Evolutionary conservation across 2,888 invertebrate genomes (phyloP).

Genomic region (Frankliniella fusca): DNA sequence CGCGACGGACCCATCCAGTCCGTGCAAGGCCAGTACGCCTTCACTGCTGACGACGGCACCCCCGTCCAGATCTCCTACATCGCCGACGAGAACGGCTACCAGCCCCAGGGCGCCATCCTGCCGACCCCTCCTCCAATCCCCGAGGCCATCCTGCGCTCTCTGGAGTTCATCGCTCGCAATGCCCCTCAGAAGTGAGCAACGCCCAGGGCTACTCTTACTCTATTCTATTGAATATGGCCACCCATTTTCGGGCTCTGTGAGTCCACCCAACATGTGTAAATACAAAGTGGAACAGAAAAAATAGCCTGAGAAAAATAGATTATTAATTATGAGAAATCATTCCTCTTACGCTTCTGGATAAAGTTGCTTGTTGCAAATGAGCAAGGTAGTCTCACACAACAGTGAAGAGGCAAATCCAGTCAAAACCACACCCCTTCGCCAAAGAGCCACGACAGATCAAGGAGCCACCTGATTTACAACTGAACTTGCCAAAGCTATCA

Average conservation of each 20-base stretch:
- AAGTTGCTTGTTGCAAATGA: no score
- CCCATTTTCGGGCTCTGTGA: not conserved
- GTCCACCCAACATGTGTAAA: not conserved
- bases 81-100: slow-evolving; percentile 60
- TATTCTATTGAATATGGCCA: not conserved
- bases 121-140: slow-evolving; percentile 41
- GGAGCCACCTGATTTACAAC: no score
- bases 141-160: slow-evolving; percentile 38
- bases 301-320: not conserved
- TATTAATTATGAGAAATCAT: not conserved
- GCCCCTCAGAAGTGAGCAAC: slow-evolving; percentile 46
- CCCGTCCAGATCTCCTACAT: slow-evolving; percentile 60
- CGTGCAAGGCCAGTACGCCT: slow-evolving; percentile 63
- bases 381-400: no score
- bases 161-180: slow-evolving; percentile 42
- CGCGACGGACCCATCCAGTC: slow-evolving; percentile 55
- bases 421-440: no score
- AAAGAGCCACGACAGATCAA: no score
- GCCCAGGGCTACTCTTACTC: not conserved
- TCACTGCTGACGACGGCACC: slow-evolving; percentile 66
- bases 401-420: no score
- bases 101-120: slow-evolving; percentile 38
- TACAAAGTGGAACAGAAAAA: not conserved
- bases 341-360: no score
- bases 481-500: no score